These are phyloP conservation scores for Taenioides sp. DNA, from an alignment of 2,797 vertebrate species.

Conservation along the genomic window DNA sequence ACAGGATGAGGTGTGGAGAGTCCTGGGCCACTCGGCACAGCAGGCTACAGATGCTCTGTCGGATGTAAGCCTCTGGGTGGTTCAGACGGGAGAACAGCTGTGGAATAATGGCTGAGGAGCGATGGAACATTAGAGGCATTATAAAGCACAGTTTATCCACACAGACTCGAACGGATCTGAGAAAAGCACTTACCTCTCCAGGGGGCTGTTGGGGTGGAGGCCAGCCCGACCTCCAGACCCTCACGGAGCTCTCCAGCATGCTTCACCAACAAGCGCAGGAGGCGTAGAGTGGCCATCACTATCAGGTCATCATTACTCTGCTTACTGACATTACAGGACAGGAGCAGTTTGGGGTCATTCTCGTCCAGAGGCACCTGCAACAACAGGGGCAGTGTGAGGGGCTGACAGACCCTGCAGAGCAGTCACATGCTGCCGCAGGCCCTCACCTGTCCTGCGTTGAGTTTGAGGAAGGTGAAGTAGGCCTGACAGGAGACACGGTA, in stretches of 20 bases:
- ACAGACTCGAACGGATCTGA: not conserved
- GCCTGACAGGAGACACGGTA: constrained; percentile 95
- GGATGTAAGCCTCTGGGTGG: constrained; percentile 95
- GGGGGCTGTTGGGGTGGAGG: constrained; percentile 94
- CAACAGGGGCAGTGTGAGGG: not conserved
- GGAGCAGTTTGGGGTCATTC: constrained; percentile 87
- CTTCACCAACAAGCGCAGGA: constrained; percentile 92
- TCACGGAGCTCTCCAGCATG: constrained; percentile 95
- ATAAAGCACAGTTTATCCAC: not conserved
- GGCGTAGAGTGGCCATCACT: constrained; percentile 94
- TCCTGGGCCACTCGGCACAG: constrained; percentile 96
- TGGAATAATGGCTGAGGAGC: constrained; percentile 89
- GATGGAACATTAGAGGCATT: not conserved
- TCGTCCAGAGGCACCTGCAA: constrained; percentile 87
- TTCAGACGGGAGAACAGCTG: constrained; percentile 98
- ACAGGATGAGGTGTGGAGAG: constrained; percentile 95
- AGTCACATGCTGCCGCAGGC: not conserved
- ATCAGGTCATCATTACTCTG: constrained; percentile 97
- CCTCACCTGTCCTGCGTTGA: constrained; percentile 93
- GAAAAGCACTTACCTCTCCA: constrained; percentile 85
- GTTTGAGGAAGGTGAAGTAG: constrained; percentile 97
- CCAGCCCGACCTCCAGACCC: constrained; percentile 91
- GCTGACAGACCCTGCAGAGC: not conserved
- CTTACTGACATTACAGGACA: constrained; percentile 81
- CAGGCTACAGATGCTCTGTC: constrained; percentile 97